These are phyloP conservation scores for Prinia subflava DNA, from an alignment of 2,113 vertebrate species.

Conservation along the genomic window DNA sequence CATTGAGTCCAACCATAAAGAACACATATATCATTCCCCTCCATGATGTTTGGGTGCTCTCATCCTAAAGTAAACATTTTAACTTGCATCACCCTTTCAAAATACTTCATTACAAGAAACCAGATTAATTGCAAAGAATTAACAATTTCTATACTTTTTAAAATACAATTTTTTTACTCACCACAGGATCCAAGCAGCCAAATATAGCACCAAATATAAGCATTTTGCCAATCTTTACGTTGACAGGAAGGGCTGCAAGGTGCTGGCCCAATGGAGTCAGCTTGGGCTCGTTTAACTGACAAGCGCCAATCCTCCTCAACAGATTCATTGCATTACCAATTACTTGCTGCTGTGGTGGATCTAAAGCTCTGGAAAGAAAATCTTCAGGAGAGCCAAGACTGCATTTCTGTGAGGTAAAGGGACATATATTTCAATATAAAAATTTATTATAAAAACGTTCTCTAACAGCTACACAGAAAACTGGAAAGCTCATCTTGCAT, in stretches of 20 bases:
- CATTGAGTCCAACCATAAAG: not conserved
- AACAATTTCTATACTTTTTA: not conserved
- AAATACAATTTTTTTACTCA: slow-evolving; percentile 55
- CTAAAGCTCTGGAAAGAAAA: slow-evolving; percentile 88
- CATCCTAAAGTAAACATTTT: not conserved
- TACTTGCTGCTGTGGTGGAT: slow-evolving; percentile 90
- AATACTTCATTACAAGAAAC: not conserved
- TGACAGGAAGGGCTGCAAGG: slow-evolving; percentile 91
- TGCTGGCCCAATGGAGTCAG: slow-evolving; percentile 94
- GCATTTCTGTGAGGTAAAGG: slow-evolving; percentile 82
- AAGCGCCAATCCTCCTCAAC: slow-evolving; percentile 90
- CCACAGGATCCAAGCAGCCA: slow-evolving; percentile 92
- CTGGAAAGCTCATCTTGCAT: not conserved
- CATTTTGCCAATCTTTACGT: slow-evolving; percentile 99
- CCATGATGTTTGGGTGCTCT: not conserved
- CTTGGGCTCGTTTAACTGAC: slow-evolving; percentile 76
- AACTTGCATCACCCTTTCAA: not conserved
- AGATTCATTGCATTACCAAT: slow-evolving; percentile 92
- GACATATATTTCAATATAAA: not conserved
- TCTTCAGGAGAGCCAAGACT: slow-evolving; percentile 92
- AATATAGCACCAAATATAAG: slow-evolving; percentile 96
- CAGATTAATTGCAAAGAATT: not conserved
- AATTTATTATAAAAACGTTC: not conserved
- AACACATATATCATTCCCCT: not conserved
- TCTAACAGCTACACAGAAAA: not conserved